Evolutionary conservation across 2,113 vertebrate genomes (phyloP), one percentile per base, ranked within the genome.

Genomic region (Pelecanus crispus): DNA sequence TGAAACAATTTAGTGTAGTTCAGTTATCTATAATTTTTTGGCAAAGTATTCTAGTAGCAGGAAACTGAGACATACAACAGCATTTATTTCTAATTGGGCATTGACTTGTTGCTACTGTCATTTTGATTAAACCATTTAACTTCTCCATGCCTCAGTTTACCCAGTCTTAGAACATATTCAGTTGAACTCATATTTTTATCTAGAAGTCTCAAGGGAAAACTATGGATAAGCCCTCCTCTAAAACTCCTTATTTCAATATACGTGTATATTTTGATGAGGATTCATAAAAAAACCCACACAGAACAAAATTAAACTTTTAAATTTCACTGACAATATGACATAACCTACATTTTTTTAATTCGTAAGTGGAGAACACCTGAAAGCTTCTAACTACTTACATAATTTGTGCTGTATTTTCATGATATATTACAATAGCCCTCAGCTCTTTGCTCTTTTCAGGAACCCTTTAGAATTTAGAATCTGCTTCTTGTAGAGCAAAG

Each of bases 1-100:
- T 82, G 42, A 90, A 91, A 88, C 59, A 92, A 92, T 88, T 95
- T 92, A 82, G 52, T 56, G 58, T 91, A 63, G 45, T 81, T 88
- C 18, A 36, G 50, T 86, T 96, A 92, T 44, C 58, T 78, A 38
- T 84, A 82, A 55, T 55, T 86, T 95, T 90, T 92, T 95, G 87
- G 19, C 45, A 95, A 79, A 90, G 25, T 50, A 66, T 45, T 90
- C 36, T 66, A 73, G 56, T 96, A 95, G 74, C 88, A 89, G 88
- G 67, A 96, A 56, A 50, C 18, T 62, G 63, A 93, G 44, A 68
- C 10, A 56, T 49, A 65, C 3, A 75, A 26, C 6, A 67, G 6
- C 3, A 29, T 81, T 84, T 78, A 21, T 83, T 88, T 82, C 10
- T 70, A 71, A 34, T 6, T 81, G 7, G 18, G 66, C 10, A 44